Evolutionary conservation across 2,888 invertebrate species (phyloP).

Genomic region (Drosophila falleni): DNA sequence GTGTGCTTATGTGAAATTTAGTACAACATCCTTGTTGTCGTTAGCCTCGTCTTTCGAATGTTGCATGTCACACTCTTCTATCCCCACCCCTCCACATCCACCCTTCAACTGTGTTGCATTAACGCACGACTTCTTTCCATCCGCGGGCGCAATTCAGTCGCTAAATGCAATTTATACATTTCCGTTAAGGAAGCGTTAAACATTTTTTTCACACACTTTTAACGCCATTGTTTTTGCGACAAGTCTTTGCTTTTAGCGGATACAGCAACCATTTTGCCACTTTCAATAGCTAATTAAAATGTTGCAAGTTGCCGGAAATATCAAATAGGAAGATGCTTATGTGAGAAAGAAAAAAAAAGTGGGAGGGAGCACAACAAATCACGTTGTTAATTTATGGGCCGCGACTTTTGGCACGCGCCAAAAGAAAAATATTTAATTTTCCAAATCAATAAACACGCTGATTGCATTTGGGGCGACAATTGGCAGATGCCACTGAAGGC

Average conservation of each 20-base stretch:
- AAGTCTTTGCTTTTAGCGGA: slow-evolving; percentile 73
- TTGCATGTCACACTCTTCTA: neutral
- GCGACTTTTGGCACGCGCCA: slow-evolving; percentile 68
- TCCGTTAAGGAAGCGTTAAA: slow-evolving; percentile 75
- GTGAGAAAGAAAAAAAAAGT: neutral
- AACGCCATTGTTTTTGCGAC: slow-evolving; percentile 48
- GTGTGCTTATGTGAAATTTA: slow-evolving; percentile 58
- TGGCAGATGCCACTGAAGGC: slow-evolving; percentile 71
- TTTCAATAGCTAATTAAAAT: slow-evolving; percentile 72
- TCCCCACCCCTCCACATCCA: neutral
- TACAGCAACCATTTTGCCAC: slow-evolving; percentile 36
- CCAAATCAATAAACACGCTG: slow-evolving; percentile 81
- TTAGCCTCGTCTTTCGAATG: slow-evolving; percentile 31
- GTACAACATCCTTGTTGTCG: slow-evolving; percentile 66
- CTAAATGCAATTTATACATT: slow-evolving; percentile 81
- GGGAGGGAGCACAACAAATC: slow-evolving; percentile 51
- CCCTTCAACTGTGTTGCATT: slow-evolving; percentile 45
- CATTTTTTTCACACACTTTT: slow-evolving; percentile 45
- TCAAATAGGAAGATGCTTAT: slow-evolving; percentile 33
- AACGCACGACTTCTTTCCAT: slow-evolving; percentile 27
- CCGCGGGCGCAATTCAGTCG: slow-evolving; percentile 23
- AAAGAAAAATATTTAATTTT: slow-evolving; percentile 78
- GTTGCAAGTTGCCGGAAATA: slow-evolving; percentile 56
- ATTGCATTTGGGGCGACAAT: slow-evolving; percentile 77
- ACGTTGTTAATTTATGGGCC: slow-evolving; percentile 68